Base-by-base conservation (phyloP, 2,888 invertebrate genomes). In the Ischnus inquisitorius region DNA sequence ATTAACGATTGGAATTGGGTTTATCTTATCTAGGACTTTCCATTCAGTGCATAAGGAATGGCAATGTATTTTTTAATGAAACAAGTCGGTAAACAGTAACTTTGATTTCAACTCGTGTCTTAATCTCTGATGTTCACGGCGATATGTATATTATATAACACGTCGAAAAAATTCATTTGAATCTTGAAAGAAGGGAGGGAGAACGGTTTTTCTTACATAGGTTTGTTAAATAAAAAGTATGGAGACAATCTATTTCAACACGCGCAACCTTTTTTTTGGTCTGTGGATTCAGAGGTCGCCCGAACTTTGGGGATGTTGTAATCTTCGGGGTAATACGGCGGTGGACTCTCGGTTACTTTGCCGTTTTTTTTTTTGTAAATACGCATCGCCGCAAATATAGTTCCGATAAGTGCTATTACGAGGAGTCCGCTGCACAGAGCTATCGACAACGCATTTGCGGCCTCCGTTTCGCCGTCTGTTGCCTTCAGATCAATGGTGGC, bases 281-380 rank as follows among this genome's bases (percentile, higher is more conserved):
- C 46, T 1, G 54, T 41, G 1, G 51, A 10, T 28, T 67, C 19
- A 48, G 28, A 19, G 22, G n/a, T 34, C 8, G 41, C 25, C 5
- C 19, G 25, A 34, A 65, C 14, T 12, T 43, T 41, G 2, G 84
- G 74, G 12, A 68, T 22, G 62, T 22, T 22, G 43, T 74, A 75
- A 28, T 77, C 51, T n/a, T 82, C 51, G 6, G 81, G 69, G 46
- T 74, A 68, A 57, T 83, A 85, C 1, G 79, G 68, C 1, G 84
- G 82, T 51, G 84, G 82, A 54, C 6, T 41, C 2, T 84, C 78
- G 1, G 25, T 74, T 41, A 39, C 10, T 28, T 62, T 8, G 69
- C 16, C 1, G 8, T 22, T 71, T n/a, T 75, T 71, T 51, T 67
- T 79, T 68, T 43, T 79, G 71, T 76, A 78, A n/a, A 87, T 8